phyloP scores from a whole-genome alignment of 2,113 vertebrate genomes.

The Trematomus loennbergii region DNA sequence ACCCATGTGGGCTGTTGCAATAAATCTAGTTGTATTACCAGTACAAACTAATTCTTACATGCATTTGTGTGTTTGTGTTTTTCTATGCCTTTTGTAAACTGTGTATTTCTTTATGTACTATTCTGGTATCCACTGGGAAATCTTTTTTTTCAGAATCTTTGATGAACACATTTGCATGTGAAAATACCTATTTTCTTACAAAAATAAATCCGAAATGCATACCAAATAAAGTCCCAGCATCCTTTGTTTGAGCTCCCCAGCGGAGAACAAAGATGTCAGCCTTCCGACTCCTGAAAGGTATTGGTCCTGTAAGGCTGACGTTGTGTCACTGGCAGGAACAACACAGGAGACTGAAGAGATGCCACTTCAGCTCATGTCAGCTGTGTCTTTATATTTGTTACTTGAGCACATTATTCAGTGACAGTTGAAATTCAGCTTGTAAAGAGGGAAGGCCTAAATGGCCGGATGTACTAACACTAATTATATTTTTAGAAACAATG shows the following conservation, averaged over 20 bases:
- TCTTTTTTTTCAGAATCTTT: slow-evolving; percentile 65
- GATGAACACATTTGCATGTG: slow-evolving; percentile 75
- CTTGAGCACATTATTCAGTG: slow-evolving; percentile 46
- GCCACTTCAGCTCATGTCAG: slow-evolving; percentile 57
- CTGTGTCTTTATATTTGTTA: slow-evolving; percentile 42
- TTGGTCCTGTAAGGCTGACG: slow-evolving; percentile 33
- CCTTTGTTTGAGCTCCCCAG: not conserved
- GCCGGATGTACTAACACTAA: too few relatives aligned
- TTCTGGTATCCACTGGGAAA: slow-evolving; percentile 62
- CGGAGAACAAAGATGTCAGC: not conserved
- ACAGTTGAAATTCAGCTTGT: slow-evolving; percentile 47
- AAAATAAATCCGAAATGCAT: slow-evolving; percentile 67
- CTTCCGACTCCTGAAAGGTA: not conserved
- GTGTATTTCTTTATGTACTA: slow-evolving; percentile 69
- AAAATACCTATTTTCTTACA: slow-evolving; percentile 81
- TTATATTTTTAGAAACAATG: too few relatives aligned
- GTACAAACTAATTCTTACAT: slow-evolving; percentile 43
- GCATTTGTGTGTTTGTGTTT: slow-evolving; percentile 63
- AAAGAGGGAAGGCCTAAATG: slow-evolving; percentile 9
- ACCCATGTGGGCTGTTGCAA: slow-evolving; percentile 35
- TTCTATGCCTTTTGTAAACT: slow-evolving; percentile 76
- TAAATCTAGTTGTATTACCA: slow-evolving; percentile 41
- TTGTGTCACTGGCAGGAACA: slow-evolving; percentile 48
- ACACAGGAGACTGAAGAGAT: slow-evolving; percentile 27
- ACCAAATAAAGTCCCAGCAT: slow-evolving; percentile 19